Evolutionary conservation across 2,888 invertebrate species (phyloP).

Genomic region (Monopis laevigella): DNA sequence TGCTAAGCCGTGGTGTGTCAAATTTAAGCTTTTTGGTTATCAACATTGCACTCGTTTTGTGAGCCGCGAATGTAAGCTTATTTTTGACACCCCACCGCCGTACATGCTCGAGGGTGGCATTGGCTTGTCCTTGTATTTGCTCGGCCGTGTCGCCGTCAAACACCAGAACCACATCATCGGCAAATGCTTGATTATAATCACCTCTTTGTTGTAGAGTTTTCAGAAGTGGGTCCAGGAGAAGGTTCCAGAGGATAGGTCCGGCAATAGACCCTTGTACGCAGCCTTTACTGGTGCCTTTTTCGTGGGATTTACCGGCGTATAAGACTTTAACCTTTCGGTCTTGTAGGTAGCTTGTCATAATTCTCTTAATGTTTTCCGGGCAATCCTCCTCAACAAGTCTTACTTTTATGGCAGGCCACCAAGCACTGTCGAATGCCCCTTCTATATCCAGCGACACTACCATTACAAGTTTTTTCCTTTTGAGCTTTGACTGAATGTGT

Average conservation of each 20-base stretch:
- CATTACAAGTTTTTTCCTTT: conserved; percentile 12
- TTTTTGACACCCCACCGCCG: conserved; percentile 13
- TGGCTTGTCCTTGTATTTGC: conserved; percentile 10
- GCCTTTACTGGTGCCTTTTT: conserved; percentile 16
- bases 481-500: conserved; percentile 4
- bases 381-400: conserved; percentile 16
- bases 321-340: conserved; percentile 14
- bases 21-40: conserved; percentile 13
- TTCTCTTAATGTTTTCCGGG: conserved; percentile 14
- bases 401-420: conserved; percentile 23
- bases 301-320: conserved; percentile 11
- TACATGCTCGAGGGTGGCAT: conserved; percentile 10
- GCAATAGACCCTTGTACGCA: conserved; percentile 20
- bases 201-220: not conserved
- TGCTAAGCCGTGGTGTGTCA: conserved; percentile 8
- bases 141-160: conserved; percentile 2
- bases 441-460: conserved; percentile 22
- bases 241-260: conserved; percentile 18
- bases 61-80: conserved; percentile 7
- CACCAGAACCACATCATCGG: conserved; percentile 13
- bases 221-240: conserved; percentile 16
- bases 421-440: conserved; percentile 26
- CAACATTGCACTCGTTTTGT: conserved; percentile 13
- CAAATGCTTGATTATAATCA: conserved; percentile 14
- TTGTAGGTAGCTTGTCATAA: conserved; percentile 14